Evolutionary conservation across 2,113 vertebrate genomes (phyloP).

Genomic region (Leucosticte australis): DNA sequence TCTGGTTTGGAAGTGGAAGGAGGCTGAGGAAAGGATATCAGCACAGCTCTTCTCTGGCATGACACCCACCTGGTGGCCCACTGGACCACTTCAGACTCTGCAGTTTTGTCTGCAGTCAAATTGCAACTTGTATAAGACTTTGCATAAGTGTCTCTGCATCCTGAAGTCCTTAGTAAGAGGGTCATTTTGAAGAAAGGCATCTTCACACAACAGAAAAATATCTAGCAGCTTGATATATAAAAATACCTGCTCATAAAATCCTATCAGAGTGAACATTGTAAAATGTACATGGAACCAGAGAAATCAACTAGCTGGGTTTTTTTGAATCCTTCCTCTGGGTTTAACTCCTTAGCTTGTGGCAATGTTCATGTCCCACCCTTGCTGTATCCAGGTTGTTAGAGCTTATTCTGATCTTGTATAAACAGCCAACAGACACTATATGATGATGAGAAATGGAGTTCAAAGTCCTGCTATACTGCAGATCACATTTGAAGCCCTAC

Average conservation of each 20-base stretch:
- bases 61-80: neutral
- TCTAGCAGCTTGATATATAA: neutral
- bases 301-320: neutral
- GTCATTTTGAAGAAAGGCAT: neutral
- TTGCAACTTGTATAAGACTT: neutral
- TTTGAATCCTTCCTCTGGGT: neutral
- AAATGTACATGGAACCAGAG: neutral
- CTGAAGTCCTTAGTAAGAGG: neutral
- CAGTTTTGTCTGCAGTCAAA: neutral
- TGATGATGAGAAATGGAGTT: neutral
- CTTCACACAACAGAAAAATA: neutral
- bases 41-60: neutral
- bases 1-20: neutral
- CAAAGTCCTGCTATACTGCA: slow-evolving; percentile 25
- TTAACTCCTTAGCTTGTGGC: neutral
- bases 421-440: neutral
- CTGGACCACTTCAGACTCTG: neutral
- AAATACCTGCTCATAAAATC: neutral
- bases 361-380: neutral
- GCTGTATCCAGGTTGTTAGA: neutral
- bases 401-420: neutral
- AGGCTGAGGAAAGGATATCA: neutral
- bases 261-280: neutral
- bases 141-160: neutral
- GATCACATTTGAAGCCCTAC: slow-evolving; percentile 1